A percentile compares a stretch with the other conserved stretches of the same genome.
Conservation (phyloP, 2,113 vertebrate species). For the Tragelaphus imberbis region DNA sequence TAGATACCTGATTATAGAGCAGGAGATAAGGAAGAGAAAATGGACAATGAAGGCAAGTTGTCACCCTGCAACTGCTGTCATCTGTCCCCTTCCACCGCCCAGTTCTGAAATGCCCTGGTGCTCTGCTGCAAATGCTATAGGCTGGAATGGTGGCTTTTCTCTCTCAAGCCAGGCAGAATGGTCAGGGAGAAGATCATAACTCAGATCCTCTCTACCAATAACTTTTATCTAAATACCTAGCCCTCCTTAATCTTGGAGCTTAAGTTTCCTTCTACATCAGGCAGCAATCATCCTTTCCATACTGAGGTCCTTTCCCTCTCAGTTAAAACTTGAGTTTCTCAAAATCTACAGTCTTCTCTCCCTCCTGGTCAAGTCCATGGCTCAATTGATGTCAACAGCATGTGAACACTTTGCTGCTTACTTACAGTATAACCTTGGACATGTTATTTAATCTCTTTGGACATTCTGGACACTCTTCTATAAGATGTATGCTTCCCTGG, state of each 20-base stretch:
- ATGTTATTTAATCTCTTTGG: not conserved
- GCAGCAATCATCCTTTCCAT: not conserved
- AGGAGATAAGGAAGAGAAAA: too few species aligned
- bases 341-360: not conserved
- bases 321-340: not conserved
- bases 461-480: not conserved
- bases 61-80: not conserved
- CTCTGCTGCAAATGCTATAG: not conserved
- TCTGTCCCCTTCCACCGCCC: fast-evolving
- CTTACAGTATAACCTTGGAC: not conserved
- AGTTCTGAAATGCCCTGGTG: not conserved
- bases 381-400: not conserved
- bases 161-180: not conserved
- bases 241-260: not conserved
- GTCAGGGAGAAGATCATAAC: not conserved
- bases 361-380: not conserved
- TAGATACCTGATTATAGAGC: not conserved
- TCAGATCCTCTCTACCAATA: not conserved
- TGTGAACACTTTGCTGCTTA: fast-evolving
- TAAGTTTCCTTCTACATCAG: not conserved
- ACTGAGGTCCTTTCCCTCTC: not conserved
- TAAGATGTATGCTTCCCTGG: too few species aligned
- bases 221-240: not conserved
- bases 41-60: not conserved
- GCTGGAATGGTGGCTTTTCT: not conserved